These are phyloP conservation scores for Cyprinella venusta DNA, from an alignment of 2,797 vertebrate species.

Conservation along the genomic window DNA sequence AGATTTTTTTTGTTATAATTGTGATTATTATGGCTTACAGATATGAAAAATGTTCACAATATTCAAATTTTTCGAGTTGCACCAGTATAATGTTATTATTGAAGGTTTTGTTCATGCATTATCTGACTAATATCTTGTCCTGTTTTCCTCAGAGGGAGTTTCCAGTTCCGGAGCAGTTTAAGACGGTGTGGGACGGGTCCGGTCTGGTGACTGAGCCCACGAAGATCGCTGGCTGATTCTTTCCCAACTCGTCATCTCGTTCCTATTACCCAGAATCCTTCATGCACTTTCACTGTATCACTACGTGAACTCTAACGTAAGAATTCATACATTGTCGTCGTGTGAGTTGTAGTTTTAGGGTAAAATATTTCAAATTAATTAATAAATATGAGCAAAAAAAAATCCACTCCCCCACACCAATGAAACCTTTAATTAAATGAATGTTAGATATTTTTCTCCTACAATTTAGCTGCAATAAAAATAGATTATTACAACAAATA, in stretches of 20 bases:
- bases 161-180: constrained; percentile 97
- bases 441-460: background rate
- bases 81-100: too few relatives aligned
- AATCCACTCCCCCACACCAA: background rate
- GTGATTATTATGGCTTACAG: too few relatives aligned
- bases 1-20: too few relatives aligned
- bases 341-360: background rate
- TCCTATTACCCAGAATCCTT: constrained; percentile 20
- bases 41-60: too few relatives aligned
- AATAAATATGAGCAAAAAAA: background rate
- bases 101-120: background rate
- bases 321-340: constrained; percentile 7
- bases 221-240: constrained; percentile 89
- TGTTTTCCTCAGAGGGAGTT: constrained; percentile 89
- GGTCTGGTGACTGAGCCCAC: constrained; percentile 94
- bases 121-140: constrained; percentile 61
- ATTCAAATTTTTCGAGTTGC: too few relatives aligned
- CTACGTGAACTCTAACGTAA: background rate
- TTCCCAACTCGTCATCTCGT: constrained; percentile 23
- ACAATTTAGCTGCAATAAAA: background rate
- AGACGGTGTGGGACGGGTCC: constrained; percentile 94
- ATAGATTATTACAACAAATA: background rate
- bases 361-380: background rate
- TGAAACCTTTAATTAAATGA: background rate
- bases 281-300: constrained; percentile 38